Conservation (phyloP, 1,140 invertebrate genomes). For the Teleogryllus occipitalis region DNA sequence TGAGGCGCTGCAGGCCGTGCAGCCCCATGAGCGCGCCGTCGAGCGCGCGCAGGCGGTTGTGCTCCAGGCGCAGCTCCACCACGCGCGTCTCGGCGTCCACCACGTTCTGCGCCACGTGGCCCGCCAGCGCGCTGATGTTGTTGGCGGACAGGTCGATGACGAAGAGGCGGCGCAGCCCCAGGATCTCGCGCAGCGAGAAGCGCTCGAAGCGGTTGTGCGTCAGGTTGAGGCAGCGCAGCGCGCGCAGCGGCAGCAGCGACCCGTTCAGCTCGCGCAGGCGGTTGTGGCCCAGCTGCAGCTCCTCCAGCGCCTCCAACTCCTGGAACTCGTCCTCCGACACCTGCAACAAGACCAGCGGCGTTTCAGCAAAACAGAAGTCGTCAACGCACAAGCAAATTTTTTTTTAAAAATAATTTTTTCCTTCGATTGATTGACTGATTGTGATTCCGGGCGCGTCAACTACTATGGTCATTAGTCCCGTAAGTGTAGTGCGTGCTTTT, state of each 20-base stretch:
- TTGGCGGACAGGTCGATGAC: conserved; percentile 67
- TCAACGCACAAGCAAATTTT: too few relatives aligned
- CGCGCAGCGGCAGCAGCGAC: conserved; percentile 56
- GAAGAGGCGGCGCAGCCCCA: conserved; percentile 54
- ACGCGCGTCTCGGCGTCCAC: conserved; percentile 61
- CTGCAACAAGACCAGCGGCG: conserved; percentile 36
- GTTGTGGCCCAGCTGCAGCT: conserved; percentile 60
- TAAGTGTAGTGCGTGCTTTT: too few relatives aligned
- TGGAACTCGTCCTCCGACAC: conserved; percentile 64
- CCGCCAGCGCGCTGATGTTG: conserved; percentile 54
- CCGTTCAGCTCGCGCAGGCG: conserved; percentile 48
- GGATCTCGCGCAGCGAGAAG: conserved; percentile 67
- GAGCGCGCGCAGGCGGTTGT: conserved; percentile 59
- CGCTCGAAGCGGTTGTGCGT: conserved; percentile 64
- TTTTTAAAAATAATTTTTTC: too few relatives aligned
- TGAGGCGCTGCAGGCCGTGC: conserved; percentile 56
- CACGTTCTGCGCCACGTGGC: conserved; percentile 60
- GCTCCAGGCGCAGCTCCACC: conserved; percentile 58
- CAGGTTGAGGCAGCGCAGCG: conserved; percentile 58
- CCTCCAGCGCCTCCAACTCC: conserved; percentile 53
- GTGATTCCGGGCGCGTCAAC: too few relatives aligned
- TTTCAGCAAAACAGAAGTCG: not conserved
- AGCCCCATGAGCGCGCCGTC: conserved; percentile 64
- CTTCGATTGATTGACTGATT: too few relatives aligned
- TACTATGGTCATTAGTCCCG: too few relatives aligned